phyloP scores from a whole-genome alignment of 2,113 vertebrate genomes.

The Choloepus hoffmanni region DNA sequence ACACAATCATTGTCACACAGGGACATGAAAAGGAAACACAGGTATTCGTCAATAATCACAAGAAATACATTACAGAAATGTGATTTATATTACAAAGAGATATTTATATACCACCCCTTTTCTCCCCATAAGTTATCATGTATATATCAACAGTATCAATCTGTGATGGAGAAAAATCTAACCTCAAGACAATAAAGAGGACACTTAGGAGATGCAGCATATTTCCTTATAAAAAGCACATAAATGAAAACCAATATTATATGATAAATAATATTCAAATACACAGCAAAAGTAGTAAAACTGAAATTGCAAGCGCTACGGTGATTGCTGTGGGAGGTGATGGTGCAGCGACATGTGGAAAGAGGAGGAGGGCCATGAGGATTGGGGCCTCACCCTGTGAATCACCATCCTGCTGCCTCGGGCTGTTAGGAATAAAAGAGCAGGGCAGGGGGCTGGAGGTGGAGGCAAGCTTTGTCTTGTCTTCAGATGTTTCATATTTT shows the following conservation, averaged over 20 bases:
- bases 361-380: constrained; percentile 28
- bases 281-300: constrained; percentile 14
- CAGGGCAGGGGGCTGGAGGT: constrained; percentile 60
- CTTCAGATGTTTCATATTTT: constrained; percentile 60
- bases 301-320: not conserved
- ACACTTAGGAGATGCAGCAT: constrained; percentile 1
- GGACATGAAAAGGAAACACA: not conserved
- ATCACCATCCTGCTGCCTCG: constrained; percentile 65
- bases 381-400: constrained; percentile 62
- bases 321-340: constrained; percentile 38
- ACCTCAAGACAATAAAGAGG: constrained; percentile 55
- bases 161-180: constrained; percentile 47
- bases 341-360: not conserved
- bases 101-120: not conserved
- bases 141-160: not conserved
- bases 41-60: constrained; percentile 22
- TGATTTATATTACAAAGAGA: constrained; percentile 8
- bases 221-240: constrained; percentile 57
- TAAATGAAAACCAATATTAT: constrained; percentile 41
- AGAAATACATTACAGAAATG: constrained; percentile 43
- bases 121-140: not conserved
- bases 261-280: constrained; percentile 61
- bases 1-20: not conserved
- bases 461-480: constrained; percentile 64
- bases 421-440: constrained; percentile 66